A percentile compares a stretch with the other conserved stretches of the same genome.
phyloP scores from a whole-genome alignment of 2,113 vertebrate genomes.

The Taurulus bubalis region DNA sequence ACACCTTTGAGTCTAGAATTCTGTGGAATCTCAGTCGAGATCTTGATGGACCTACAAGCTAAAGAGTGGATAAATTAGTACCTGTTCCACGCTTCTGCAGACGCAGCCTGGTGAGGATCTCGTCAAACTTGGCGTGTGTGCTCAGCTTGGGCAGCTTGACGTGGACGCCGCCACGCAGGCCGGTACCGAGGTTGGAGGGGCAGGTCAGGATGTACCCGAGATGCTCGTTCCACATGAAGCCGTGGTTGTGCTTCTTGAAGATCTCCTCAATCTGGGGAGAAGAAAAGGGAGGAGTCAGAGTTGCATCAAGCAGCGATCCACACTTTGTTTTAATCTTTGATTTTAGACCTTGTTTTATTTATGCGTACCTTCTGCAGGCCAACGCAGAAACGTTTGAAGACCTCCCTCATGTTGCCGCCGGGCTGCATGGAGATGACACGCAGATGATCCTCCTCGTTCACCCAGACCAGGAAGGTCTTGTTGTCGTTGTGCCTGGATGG shows the following conservation, averaged over 20 bases:
- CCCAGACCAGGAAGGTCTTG: constrained; percentile 96
- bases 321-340: background rate
- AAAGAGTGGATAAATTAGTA: constrained; percentile 42
- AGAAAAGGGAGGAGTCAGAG: background rate
- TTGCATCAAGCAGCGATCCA: background rate
- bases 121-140: constrained; percentile 93
- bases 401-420: constrained; percentile 96
- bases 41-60: background rate
- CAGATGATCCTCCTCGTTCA: constrained; percentile 96
- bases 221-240: constrained; percentile 97
- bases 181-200: constrained; percentile 95
- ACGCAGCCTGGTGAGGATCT: constrained; percentile 91
- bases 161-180: constrained; percentile 93
- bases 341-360: background rate
- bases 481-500: constrained; percentile 89
- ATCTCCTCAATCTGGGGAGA: constrained; percentile 90
- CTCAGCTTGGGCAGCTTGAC: constrained; percentile 92
- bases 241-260: constrained; percentile 92
- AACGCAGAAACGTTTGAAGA: constrained; percentile 94
- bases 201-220: constrained; percentile 94
- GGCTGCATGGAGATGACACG: constrained; percentile 96
- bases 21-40: background rate
- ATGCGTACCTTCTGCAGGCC: constrained; percentile 89
- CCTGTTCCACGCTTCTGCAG: constrained; percentile 98
- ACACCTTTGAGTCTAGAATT: background rate